These are phyloP conservation scores for Ericerus pela DNA, from an alignment of 1,140 invertebrate species.

Conservation along the genomic window DNA sequence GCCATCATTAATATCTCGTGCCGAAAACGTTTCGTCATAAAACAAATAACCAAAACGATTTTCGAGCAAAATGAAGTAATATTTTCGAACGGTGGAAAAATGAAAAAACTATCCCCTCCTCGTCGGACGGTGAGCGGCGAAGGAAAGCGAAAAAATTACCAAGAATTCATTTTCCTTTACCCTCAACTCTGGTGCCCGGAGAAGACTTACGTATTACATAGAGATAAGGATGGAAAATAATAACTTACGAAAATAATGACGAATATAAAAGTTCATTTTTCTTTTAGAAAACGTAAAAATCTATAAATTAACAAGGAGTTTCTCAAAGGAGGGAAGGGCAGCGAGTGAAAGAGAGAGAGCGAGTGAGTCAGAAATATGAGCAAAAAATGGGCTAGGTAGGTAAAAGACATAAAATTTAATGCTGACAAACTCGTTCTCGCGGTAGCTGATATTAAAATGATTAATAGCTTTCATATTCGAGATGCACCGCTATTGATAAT, in stretches of 20 bases:
- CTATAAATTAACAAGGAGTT: slow-evolving; percentile 4
- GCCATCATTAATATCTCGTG: no score
- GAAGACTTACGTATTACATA: background rate
- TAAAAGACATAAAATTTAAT: slow-evolving; percentile 3
- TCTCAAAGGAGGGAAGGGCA: no score
- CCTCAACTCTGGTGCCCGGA: no score
- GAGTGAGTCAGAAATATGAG: no score
- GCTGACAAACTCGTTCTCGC: background rate
- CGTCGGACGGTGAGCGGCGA: no score
- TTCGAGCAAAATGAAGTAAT: no score
- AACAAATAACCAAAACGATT: no score
- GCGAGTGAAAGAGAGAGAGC: no score
- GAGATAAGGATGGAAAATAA: slow-evolving; percentile 3
- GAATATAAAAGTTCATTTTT: slow-evolving; percentile 4
- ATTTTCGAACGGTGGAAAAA: no score
- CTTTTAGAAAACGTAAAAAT: background rate
- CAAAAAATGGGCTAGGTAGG: background rate
- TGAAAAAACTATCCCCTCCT: no score
- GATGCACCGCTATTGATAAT: background rate
- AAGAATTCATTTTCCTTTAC: slow-evolving; percentile 2
- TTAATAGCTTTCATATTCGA: background rate
- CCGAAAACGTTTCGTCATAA: no score
- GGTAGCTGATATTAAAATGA: background rate
- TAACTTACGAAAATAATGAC: background rate
- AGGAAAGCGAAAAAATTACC: background rate